phyloP scores from a whole-genome alignment of 2,797 vertebrate genomes.

The Epinephelus malabaricus region DNA sequence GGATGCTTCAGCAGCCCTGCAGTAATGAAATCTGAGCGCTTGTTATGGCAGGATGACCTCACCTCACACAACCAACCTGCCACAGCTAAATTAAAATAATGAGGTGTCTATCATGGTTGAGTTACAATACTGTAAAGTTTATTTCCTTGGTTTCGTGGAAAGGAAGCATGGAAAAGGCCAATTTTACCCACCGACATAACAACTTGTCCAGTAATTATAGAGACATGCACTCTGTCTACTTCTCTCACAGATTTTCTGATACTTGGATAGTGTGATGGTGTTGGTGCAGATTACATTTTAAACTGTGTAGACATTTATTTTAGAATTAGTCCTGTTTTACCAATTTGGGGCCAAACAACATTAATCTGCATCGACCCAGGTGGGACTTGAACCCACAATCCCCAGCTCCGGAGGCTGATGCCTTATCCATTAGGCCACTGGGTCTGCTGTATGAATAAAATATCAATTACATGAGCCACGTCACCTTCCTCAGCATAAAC shows the following conservation, averaged over 20 bases:
- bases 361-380: constrained; percentile 56
- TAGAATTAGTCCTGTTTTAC: no score
- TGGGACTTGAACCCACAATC: constrained; percentile 83
- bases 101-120: constrained; percentile 32
- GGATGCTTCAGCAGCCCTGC: constrained; percentile 43
- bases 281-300: neutral
- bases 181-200: neutral
- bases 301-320: no score
- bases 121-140: neutral
- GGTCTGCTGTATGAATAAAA: constrained; percentile 5
- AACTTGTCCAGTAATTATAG: neutral
- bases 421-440: constrained; percentile 85
- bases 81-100: constrained; percentile 45
- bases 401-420: constrained; percentile 79
- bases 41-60: constrained; percentile 68
- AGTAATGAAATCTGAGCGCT: constrained; percentile 62
- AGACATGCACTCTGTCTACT: neutral
- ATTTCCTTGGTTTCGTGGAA: constrained; percentile 27
- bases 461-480: no score
- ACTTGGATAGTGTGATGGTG: neutral
- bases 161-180: neutral
- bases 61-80: constrained; percentile 35
- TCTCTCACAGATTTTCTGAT: neutral
- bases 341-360: no score
- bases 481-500: no score